Base-by-base conservation (phyloP, 1,140 invertebrate species). In the Heliothis subflexa region DNA sequence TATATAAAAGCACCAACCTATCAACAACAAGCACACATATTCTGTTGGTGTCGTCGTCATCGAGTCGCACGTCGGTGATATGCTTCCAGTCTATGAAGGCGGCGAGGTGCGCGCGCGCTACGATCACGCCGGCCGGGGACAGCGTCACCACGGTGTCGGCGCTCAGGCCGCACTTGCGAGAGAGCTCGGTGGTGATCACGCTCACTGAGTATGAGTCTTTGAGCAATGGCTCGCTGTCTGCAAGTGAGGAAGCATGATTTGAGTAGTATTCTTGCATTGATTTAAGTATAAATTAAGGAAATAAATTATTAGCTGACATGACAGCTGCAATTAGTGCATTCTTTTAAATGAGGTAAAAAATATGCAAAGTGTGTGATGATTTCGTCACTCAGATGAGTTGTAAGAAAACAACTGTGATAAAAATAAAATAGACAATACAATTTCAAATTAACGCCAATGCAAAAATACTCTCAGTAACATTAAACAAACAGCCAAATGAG, bases 151-250 rank as follows among this genome's bases (percentile, higher is more conserved):
- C 78, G 9, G 82, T 78, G 66, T 89, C 87, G 18, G 79, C 70
- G 33, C 59, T 81, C 25, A 94, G 81, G 1, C 85, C 83, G 75
- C 89, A 90, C 75, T 89, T 91, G 78, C 80, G 85, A 21, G 91
- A 90, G 64, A 93, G 81, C 57, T 89, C 89, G 1, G 89, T 93
- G 13, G 82, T 50, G 9, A 90, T 33, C 59, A 94, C 82, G 28
- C 85, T 90, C 70, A 93, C 91, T 18, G 89, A 89, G 82, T 86
- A 94, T 55, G 88, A 90, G 78, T 93, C 91, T 86, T 91, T 92
- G 77, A 90, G 82, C 74, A 88, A 85, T 73, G 83, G 85, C 79
- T 94, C 88, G 25, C 88, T 86, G 85, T 87, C 92, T 94, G 91
- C 62, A 94, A 91, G 33, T 88, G 86, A 79, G 72, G 54, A 87